Conservation (phyloP, 2,797 vertebrate genomes). For the Notolabrus celidotus region DNA sequence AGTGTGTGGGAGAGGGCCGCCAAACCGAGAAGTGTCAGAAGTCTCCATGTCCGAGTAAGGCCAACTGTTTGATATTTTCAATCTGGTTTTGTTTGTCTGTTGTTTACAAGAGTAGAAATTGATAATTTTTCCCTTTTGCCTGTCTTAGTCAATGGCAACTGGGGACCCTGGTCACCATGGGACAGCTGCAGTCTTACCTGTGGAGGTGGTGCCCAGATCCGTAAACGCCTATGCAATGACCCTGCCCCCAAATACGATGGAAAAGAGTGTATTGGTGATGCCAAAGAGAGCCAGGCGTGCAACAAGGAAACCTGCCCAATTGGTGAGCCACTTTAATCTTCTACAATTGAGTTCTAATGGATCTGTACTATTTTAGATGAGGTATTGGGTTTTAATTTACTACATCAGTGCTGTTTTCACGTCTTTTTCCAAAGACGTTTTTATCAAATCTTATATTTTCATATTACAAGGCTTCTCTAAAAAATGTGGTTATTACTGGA, state of each 20-base stretch:
- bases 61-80: background rate
- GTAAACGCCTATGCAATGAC: conserved; percentile 94
- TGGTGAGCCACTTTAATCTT: conserved; percentile 83
- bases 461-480: too few species aligned
- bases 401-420: too few species aligned
- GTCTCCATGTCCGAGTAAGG: conserved; percentile 94
- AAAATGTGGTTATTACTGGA: conserved; percentile 10
- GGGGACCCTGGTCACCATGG: conserved; percentile 98
- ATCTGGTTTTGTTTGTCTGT: background rate
- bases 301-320: conserved; percentile 94
- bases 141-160: conserved; percentile 92
- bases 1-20: conserved; percentile 92
- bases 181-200: conserved; percentile 93
- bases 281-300: conserved; percentile 89
- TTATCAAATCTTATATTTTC: too few species aligned
- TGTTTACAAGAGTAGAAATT: background rate
- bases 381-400: too few species aligned
- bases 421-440: too few species aligned
- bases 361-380: too few species aligned
- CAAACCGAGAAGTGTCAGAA: conserved; percentile 93
- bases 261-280: conserved; percentile 93
- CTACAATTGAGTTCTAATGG: background rate
- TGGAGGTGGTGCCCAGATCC: conserved; percentile 91
- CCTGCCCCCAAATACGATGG: conserved; percentile 91
- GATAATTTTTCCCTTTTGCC: conserved; percentile 2